phyloP scores from a whole-genome alignment of 2,888 invertebrate species.

The Polia nebulosa region DNA sequence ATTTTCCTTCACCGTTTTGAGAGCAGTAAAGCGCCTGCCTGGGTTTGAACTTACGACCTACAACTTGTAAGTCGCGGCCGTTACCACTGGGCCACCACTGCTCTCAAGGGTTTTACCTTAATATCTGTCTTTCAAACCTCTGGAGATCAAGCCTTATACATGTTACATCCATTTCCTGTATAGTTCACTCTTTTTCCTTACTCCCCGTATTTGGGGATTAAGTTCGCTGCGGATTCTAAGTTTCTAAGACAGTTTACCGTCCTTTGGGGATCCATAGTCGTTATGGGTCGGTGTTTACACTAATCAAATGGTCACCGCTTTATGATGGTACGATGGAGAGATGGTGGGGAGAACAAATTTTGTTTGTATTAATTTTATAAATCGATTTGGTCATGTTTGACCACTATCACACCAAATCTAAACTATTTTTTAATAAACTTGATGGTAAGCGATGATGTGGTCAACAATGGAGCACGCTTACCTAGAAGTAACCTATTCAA shows the following conservation, averaged over 20 bases:
- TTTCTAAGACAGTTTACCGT: conserved; percentile 7
- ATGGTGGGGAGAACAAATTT: background rate
- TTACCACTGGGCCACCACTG: too few relatives aligned
- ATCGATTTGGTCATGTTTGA: too few relatives aligned
- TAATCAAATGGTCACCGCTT: conserved; percentile 1
- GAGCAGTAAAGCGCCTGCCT: too few relatives aligned
- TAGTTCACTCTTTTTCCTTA: conserved; percentile 1
- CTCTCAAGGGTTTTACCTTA: background rate
- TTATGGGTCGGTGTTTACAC: background rate
- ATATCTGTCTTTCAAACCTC: background rate
- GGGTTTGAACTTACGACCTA: too few relatives aligned
- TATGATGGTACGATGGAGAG: background rate
- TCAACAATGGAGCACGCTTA: too few relatives aligned
- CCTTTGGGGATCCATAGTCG: background rate
- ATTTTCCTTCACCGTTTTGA: too few relatives aligned
- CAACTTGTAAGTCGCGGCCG: too few relatives aligned
- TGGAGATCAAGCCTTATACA: background rate
- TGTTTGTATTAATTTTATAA: too few relatives aligned
- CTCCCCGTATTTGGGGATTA: conserved; percentile 2
- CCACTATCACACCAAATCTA: too few relatives aligned
- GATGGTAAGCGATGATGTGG: too few relatives aligned
- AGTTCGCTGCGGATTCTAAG: conserved; percentile 6
- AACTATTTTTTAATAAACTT: too few relatives aligned
- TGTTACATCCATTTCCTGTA: background rate
- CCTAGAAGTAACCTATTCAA: too few relatives aligned